Percentiles rank a stretch among this genome's conserved stretches.
Evolutionary conservation across 2,888 invertebrate species (phyloP).

Genomic region (Melipona bicolor): DNA sequence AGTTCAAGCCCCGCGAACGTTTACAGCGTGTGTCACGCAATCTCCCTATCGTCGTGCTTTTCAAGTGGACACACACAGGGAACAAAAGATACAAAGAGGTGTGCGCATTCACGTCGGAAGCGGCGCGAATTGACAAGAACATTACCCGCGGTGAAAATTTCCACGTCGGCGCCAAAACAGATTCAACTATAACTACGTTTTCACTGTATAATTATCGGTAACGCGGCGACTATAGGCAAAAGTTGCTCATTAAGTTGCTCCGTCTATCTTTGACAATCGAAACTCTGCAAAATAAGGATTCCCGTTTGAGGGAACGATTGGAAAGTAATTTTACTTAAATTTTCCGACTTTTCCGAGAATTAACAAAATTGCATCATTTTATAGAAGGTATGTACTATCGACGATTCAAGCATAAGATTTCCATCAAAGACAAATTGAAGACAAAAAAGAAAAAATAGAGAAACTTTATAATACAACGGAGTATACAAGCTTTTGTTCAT

Average conservation of each 20-base stretch:
- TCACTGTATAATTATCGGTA: background rate
- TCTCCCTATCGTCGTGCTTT: constrained; percentile 28
- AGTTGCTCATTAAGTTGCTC: background rate
- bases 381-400: no score
- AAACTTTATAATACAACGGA: no score
- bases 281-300: background rate
- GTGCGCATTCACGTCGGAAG: constrained; percentile 20
- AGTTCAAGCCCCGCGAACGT: constrained; percentile 50
- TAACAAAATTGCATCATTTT: no score
- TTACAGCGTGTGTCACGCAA: constrained; percentile 34
- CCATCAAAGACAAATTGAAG: no score
- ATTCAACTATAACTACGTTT: constrained; percentile 4
- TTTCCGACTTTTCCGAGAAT: no score
- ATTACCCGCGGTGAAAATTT: constrained; percentile 44
- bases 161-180: background rate
- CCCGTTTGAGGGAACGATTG: no score
- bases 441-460: no score
- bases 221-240: background rate
- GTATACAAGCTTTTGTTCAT: no score
- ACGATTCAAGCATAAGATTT: no score
- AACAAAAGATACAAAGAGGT: constrained; percentile 12
- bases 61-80: constrained; percentile 1
- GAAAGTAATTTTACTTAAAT: no score
- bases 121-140: constrained; percentile 46
- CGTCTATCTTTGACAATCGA: background rate